Evolutionary conservation across 2,888 invertebrate species (phyloP), one percentile per base, ranked within the genome.

Genomic region (Callosobruchus maculatus): DNA sequence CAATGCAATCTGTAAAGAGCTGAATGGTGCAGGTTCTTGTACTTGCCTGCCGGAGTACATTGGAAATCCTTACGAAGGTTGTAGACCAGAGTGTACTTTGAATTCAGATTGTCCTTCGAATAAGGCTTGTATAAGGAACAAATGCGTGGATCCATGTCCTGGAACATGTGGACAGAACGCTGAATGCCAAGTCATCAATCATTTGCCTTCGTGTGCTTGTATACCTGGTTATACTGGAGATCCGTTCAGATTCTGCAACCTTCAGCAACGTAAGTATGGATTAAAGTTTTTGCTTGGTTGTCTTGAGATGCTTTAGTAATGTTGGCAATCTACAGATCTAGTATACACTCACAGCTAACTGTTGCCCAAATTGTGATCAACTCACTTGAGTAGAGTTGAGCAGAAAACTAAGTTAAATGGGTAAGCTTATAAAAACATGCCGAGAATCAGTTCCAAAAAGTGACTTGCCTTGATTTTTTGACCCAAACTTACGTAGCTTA

Each of bases 51-150:
- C 90, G 4, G 93, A 92, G 70, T 93, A 93, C 83, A 90, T 91
- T 78, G 95, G 95, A 74, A 93, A 94, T 87, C 94, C 95, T 9
- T 94, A 94, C 78, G 93, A 93, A 84, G 90, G 91, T 68, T 94
- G 94, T 82, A 90, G 93, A 80, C 93, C 94, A 0, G 94, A 94
- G 87, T 94, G 94, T 85, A 88, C 91, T 0, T 84, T 92, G 2
- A 93, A 93, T 85, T 90, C 92, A 0, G 94, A 94, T 82, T 94
- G 94, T 86, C 88, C 92, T 2, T 91, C 91, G 30, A 91, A 92
- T 81, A 90, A 88, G 81, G 93, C 94, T 21, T 94, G 94, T 82
- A 87, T 93, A 18, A 90, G 90, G 80, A 92, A 92, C 79, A 93
- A 93, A 87, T 95, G 95, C 83, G 88, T 90, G 81, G 92, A 95